Conservation (phyloP, 2,797 vertebrate species). For the Etheostoma nigrum region DNA sequence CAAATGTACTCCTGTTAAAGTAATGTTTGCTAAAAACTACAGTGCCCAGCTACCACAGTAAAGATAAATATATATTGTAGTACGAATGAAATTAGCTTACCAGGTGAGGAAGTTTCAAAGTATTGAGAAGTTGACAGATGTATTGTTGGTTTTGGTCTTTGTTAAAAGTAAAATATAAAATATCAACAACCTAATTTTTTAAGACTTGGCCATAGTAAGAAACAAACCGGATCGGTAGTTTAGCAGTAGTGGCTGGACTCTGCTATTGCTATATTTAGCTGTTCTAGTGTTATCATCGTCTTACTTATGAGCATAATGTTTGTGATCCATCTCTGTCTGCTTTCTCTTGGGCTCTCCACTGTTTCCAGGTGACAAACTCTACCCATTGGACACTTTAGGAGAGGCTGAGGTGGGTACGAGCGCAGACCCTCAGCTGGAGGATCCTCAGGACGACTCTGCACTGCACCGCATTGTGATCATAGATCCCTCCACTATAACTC, state of each 20-base stretch:
- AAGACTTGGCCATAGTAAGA: background rate
- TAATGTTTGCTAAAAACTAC: background rate
- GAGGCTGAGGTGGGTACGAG: background rate
- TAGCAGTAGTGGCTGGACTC: background rate
- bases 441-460: conserved; percentile 26
- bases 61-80: background rate
- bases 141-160: background rate
- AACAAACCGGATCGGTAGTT: background rate
- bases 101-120: background rate
- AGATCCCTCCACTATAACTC: conserved; percentile 42
- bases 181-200: background rate
- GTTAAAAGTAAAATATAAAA: conserved; percentile 8
- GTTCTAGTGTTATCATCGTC: background rate
- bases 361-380: conserved; percentile 71
- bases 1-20: background rate
- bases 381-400: conserved; percentile 50
- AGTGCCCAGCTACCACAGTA: background rate
- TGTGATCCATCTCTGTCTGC: background rate
- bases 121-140: background rate
- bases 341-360: background rate
- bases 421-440: conserved; percentile 22
- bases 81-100: background rate
- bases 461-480: conserved; percentile 70
- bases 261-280: background rate
- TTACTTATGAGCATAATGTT: background rate